A percentile compares a stretch with the other conserved stretches of the same genome.
phyloP scores from a whole-genome alignment of 2,888 invertebrate species.

The Gerris lacustris region DNA sequence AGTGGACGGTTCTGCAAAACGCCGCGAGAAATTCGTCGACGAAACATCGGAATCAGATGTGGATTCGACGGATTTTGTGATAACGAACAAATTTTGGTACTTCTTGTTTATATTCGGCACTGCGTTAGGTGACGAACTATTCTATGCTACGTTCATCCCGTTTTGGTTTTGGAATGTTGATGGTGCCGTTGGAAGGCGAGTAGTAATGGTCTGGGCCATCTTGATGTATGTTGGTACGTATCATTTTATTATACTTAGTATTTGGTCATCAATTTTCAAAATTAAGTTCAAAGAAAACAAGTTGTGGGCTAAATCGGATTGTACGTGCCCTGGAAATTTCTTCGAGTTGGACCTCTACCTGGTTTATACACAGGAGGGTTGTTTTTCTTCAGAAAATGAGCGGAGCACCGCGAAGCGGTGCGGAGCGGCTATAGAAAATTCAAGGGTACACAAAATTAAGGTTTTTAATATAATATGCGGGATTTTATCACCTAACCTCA shows the following conservation, averaged over 20 bases:
- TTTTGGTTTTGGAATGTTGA: slow-evolving; percentile 93
- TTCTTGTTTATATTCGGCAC: slow-evolving; percentile 75
- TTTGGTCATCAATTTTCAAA: too few species aligned
- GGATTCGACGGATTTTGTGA: slow-evolving; percentile 41
- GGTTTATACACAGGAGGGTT: too few species aligned
- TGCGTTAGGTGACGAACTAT: slow-evolving; percentile 77
- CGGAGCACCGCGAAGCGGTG: too few species aligned
- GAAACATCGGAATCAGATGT: slow-evolving; percentile 37
- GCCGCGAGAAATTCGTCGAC: slow-evolving; percentile 40
- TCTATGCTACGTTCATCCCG: slow-evolving; percentile 82
- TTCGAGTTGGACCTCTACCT: too few species aligned
- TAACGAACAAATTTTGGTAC: slow-evolving; percentile 68
- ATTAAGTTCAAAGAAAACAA: too few species aligned
- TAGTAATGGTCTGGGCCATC: slow-evolving; percentile 68
- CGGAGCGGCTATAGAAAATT: too few species aligned
- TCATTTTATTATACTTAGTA: not conserved
- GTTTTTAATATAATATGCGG: too few species aligned
- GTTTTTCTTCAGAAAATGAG: too few species aligned
- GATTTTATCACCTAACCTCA: too few species aligned
- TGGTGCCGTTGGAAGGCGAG: slow-evolving; percentile 68
- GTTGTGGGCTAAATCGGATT: too few species aligned
- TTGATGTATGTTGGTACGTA: slow-evolving; percentile 68
- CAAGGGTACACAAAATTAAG: too few species aligned
- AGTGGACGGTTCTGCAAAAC: slow-evolving; percentile 35
- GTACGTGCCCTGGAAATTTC: too few species aligned